Conservation (phyloP, 1,140 invertebrate genomes). For the Chymomyza costata region DNA sequence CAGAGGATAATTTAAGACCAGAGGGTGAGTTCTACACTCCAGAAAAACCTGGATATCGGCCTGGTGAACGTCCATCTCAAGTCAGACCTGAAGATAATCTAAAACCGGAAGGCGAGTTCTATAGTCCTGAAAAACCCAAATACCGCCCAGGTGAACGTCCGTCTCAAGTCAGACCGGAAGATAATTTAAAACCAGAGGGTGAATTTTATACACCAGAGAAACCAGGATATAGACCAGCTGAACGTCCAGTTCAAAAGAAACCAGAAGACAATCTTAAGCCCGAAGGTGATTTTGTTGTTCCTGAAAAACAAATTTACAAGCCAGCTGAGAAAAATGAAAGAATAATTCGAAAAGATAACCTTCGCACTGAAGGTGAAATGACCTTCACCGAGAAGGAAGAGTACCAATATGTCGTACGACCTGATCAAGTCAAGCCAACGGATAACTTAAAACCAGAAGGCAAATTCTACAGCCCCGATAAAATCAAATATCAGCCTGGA, state of each 20-base stretch:
- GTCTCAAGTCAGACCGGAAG: conserved; percentile 78
- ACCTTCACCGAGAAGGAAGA: conserved; percentile 37
- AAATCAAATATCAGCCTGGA: conserved; percentile 75
- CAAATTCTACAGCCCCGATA: conserved; percentile 79
- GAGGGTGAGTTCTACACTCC: conserved; percentile 76
- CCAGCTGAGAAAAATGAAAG: conserved; percentile 76
- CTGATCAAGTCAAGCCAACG: no score
- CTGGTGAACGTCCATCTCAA: conserved; percentile 74
- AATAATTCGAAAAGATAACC: conserved; percentile 78
- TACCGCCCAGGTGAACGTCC: conserved; percentile 77
- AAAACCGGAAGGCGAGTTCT: conserved; percentile 81
- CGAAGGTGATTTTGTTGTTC: conserved; percentile 78
- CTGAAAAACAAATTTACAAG: conserved; percentile 20
- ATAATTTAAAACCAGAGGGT: conserved; percentile 79
- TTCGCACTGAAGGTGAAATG: conserved; percentile 79
- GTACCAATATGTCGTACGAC: conserved; percentile 14
- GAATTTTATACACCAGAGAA: conserved; percentile 77
- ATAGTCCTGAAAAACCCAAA: conserved; percentile 77
- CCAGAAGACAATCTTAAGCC: conserved; percentile 77
- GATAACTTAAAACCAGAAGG: conserved; percentile 81
- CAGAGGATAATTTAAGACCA: conserved; percentile 76
- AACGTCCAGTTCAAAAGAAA: conserved; percentile 74
- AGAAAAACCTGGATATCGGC: conserved; percentile 34
- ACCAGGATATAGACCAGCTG: conserved; percentile 72
- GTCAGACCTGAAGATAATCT: conserved; percentile 81